Conservation (phyloP, 2,888 invertebrate genomes). For the Sinopyrophorus schimmeli region DNA sequence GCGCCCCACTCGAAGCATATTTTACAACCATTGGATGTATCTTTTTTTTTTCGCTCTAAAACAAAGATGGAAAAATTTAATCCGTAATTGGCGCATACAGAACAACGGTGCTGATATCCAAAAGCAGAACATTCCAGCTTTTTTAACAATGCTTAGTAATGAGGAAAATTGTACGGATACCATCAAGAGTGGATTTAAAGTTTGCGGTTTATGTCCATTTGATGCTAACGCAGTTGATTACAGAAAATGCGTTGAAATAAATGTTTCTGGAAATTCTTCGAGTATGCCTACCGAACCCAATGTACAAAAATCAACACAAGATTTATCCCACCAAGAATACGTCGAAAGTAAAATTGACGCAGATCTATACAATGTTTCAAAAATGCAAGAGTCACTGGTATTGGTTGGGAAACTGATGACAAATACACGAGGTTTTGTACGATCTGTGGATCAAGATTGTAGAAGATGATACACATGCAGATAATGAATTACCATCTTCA, state of each 20-base stretch:
- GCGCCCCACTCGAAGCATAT: slow-evolving; percentile 37
- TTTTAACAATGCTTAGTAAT: slow-evolving; percentile 24
- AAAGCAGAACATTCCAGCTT: slow-evolving; percentile 31
- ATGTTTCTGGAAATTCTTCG: too few relatives aligned
- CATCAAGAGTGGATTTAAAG: not conserved
- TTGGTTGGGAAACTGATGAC: not conserved
- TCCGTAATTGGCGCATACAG: slow-evolving; percentile 30
- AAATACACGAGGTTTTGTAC: not conserved
- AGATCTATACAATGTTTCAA: not conserved
- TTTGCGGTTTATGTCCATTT: slow-evolving; percentile 1
- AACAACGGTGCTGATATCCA: slow-evolving; percentile 31
- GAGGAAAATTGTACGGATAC: not conserved
- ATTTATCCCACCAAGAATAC: slow-evolving; percentile 10
- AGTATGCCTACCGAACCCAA: not conserved
- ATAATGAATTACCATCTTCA: not conserved
- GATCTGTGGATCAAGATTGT: slow-evolving; percentile 5
- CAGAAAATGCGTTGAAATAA: not conserved
- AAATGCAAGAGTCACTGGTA: too few relatives aligned
- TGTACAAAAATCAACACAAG: not conserved
- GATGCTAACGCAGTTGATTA: not conserved
- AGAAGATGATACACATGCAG: not conserved
- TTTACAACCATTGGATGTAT: slow-evolving; percentile 36
- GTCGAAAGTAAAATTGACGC: slow-evolving; percentile 28
- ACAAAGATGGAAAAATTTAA: slow-evolving; percentile 30
- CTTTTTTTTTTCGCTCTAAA: slow-evolving; percentile 36